phyloP scores from a whole-genome alignment of 2,888 invertebrate species.

The Lottia scabra region DNA sequence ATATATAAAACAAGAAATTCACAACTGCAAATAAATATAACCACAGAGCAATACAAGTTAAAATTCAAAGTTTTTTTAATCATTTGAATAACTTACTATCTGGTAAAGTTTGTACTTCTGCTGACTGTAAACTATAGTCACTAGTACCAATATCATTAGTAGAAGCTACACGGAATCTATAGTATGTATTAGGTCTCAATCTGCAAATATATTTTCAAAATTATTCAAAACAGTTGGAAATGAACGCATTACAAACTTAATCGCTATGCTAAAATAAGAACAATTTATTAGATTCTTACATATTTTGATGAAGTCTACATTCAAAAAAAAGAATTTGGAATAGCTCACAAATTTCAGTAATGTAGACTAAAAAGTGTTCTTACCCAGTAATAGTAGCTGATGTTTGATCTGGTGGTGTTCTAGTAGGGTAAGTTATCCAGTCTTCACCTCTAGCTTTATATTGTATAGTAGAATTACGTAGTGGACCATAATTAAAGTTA shows the following conservation, averaged over 20 bases:
- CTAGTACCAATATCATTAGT: conserved; percentile 97
- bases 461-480: conserved; percentile 93
- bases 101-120: conserved; percentile 53
- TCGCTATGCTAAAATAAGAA: too few relatives aligned
- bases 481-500: conserved; percentile 91
- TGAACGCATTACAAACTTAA: too few relatives aligned
- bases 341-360: too few relatives aligned
- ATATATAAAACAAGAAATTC: too few relatives aligned
- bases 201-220: conserved; percentile 40
- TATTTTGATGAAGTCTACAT: too few relatives aligned
- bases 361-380: conserved; percentile 26
- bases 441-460: conserved; percentile 72
- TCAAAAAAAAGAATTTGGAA: too few relatives aligned
- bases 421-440: conserved; percentile 84
- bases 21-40: too few relatives aligned
- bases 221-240: neutral
- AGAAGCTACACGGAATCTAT: conserved; percentile 93
- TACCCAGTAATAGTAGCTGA: conserved; percentile 85
- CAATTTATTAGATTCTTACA: too few relatives aligned
- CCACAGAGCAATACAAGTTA: too few relatives aligned
- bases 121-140: conserved; percentile 79
- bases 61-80: too few relatives aligned
- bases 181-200: conserved; percentile 87
- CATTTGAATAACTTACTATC: conserved; percentile 52
- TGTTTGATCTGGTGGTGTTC: conserved; percentile 87